Conservation (phyloP, 2,797 vertebrate species). For the Kryptopterus vitreolus region DNA sequence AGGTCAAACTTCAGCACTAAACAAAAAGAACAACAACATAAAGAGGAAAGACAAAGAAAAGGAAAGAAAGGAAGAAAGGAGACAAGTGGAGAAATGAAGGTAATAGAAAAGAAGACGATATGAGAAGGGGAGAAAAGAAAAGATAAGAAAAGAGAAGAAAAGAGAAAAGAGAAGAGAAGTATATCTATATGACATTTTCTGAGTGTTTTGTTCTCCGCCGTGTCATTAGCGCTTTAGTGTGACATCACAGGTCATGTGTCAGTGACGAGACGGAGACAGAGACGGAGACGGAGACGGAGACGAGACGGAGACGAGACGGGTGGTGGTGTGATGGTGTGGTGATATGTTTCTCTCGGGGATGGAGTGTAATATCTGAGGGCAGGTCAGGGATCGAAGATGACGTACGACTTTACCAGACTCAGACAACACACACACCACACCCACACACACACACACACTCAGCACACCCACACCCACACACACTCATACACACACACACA, state of each 20-base stretch:
- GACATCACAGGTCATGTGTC: constrained; percentile 6
- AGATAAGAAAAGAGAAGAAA: too few species aligned
- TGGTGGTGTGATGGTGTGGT: not conserved
- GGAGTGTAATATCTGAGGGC: constrained; percentile 2
- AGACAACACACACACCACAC: not conserved
- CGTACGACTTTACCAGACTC: not conserved
- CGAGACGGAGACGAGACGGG: too few species aligned
- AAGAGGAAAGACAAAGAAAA: too few species aligned
- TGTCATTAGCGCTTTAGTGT: not conserved
- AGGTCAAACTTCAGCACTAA: constrained; percentile 41
- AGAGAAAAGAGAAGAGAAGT: too few species aligned
- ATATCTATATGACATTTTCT: too few species aligned
- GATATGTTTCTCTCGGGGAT: not conserved
- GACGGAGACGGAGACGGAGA: not conserved
- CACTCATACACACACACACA: not conserved
- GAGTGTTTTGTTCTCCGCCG: too few species aligned
- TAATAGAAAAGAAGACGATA: too few species aligned
- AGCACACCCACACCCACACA: not conserved
- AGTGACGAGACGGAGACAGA: not conserved
- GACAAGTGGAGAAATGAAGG: too few species aligned
- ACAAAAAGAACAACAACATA: not conserved
- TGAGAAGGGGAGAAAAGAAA: too few species aligned
- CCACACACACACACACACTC: too few species aligned
- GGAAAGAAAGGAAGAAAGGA: too few species aligned
- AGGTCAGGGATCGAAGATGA: not conserved